These are phyloP conservation scores for Dioctria rufipes DNA, from an alignment of 2,888 invertebrate genomes.

Conservation along the genomic window DNA sequence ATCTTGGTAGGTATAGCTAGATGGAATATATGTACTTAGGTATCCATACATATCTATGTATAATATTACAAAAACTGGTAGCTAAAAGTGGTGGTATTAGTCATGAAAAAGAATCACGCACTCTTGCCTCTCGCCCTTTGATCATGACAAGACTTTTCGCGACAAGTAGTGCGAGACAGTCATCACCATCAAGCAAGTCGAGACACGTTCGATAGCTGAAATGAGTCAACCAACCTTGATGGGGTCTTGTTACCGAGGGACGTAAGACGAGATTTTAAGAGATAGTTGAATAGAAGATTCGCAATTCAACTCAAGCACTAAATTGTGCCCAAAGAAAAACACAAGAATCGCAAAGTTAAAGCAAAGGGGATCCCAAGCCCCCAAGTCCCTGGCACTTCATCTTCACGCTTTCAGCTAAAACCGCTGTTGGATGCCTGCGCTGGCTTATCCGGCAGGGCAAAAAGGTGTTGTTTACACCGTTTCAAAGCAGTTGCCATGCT, in stretches of 20 bases:
- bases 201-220: constrained; percentile 30
- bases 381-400: constrained; percentile 22
- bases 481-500: background rate
- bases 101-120: constrained; percentile 25
- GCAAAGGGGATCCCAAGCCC: background rate
- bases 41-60: too few relatives aligned
- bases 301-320: constrained; percentile 19
- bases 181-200: constrained; percentile 29
- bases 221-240: constrained; percentile 14
- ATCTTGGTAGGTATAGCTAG: too few relatives aligned
- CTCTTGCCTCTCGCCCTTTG: constrained; percentile 9
- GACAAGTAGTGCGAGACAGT: constrained; percentile 33
- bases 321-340: constrained; percentile 21
- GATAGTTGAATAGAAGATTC: constrained; percentile 21
- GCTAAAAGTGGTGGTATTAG: background rate
- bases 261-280: constrained; percentile 18
- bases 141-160: constrained; percentile 10
- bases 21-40: too few relatives aligned
- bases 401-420: constrained; percentile 19
- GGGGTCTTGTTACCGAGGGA: constrained; percentile 33
- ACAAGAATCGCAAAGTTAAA: background rate
- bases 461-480: constrained; percentile 36
- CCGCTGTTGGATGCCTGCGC: background rate
- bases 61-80: too few relatives aligned
- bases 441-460: background rate